A percentile compares a stretch with the other conserved stretches of the same genome.
Evolutionary conservation across 2,113 vertebrate genomes (phyloP).

Genomic region (Mobula birostris): DNA sequence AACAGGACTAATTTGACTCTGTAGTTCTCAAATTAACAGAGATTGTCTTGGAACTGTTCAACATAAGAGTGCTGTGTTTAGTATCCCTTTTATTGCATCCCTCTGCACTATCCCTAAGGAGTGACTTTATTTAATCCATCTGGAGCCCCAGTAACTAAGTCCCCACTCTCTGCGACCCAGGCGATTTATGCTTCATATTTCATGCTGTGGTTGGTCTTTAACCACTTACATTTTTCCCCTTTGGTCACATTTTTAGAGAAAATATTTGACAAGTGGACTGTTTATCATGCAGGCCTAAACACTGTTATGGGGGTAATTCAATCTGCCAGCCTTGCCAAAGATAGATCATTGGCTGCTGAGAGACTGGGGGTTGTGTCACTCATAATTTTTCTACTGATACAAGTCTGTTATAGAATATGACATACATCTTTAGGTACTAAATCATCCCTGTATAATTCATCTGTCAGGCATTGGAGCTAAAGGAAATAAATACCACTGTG

Average conservation of each 20-base stretch:
- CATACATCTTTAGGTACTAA: constrained; percentile 52
- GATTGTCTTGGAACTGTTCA: constrained; percentile 57
- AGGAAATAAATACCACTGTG: constrained; percentile 55
- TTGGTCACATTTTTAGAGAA: constrained; percentile 43
- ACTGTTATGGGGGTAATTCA: constrained; percentile 48
- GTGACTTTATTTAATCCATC: constrained; percentile 53
- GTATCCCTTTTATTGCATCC: constrained; percentile 48
- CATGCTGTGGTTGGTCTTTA: constrained; percentile 48
- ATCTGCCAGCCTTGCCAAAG: constrained; percentile 49
- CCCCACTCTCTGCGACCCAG: constrained; percentile 47
- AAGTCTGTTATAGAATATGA: constrained; percentile 47
- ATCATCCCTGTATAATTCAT: constrained; percentile 54
- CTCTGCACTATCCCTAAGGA: constrained; percentile 52
- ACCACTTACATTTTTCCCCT: constrained; percentile 41
- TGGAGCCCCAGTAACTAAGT: constrained; percentile 53
- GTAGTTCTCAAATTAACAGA: constrained; percentile 60
- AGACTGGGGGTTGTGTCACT: constrained; percentile 47
- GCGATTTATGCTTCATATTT: constrained; percentile 53
- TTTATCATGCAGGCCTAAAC: constrained; percentile 49
- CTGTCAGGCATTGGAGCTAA: constrained; percentile 54
- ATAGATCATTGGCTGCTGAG: constrained; percentile 49
- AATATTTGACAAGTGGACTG: constrained; percentile 51
- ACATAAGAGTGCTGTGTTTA: constrained; percentile 53
- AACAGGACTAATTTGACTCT: constrained; percentile 58
- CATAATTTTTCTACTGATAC: constrained; percentile 47